Evolutionary conservation across 1,140 invertebrate species (phyloP), one percentile per base, ranked within the genome.

Genomic region (Parapsyche elsis): DNA sequence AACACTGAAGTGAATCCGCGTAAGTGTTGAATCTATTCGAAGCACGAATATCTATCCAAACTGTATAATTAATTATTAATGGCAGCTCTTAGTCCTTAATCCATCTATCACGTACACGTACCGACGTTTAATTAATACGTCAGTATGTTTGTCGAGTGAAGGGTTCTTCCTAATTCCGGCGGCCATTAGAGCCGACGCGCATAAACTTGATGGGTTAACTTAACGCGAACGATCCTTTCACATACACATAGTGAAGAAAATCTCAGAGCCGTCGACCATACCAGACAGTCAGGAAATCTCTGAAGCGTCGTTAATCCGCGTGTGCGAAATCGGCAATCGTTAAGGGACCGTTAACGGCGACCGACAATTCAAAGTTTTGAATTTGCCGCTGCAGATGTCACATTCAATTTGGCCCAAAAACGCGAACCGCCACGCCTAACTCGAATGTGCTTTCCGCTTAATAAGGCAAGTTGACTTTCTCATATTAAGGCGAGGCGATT

Each of bases 81-180:
- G 16, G 49, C 49, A 53, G 12, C 49, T 16, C 16, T 16, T 12
- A 16, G 49, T 53, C 49, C 49, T 53, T 53, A 38, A 38, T 38
- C 30, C 30, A 38, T 38, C 30, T 38, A 38, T 53, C 49, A 14
- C 1, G 49, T 14, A 16, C 49, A 53, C 49, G 49, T 53, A 53
- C 49, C 61, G 61, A 21, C 61, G 61, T 67, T 67, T 67, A 67
- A 67, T 67, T 67, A 67, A 67, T 67, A 26, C 21, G 24, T 23
- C 61, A 67, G 19, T 21, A 21, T 26, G 21, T 67, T 67, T 67
- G 24, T 26, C 14, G 61, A 12, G 1, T 21, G 14, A 67, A 67
- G 24, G 61, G 61, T 5, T 67, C 21, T 67, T 21, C 9, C 21
- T 67, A 67, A 26, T 23, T 12, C 61, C 61, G 61, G 14, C 19